Evolutionary conservation across 2,888 invertebrate genomes (phyloP), one percentile per base, ranked within the genome.

Genomic region (Folsomia candida): DNA sequence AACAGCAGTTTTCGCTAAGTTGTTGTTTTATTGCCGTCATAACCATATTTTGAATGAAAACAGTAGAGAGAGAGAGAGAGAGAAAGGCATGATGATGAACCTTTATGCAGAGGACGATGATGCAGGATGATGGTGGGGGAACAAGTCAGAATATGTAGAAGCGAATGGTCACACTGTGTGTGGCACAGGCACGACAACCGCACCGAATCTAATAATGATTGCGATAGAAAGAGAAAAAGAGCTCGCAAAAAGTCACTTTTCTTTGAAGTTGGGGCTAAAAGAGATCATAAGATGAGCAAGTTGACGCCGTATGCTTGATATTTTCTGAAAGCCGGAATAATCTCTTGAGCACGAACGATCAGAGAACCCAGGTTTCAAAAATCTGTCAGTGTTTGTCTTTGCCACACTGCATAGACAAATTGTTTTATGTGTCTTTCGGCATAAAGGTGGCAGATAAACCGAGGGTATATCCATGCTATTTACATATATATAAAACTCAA

Each of bases 261-360:
- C 47, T 11, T 18, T 18, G 47, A 47, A 47, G 47, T 47, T 47
- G 47, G 47, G 9, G 47, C 47, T 18, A 47, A n/a, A n/a, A n/a
- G n/a, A n/a, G 9, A 47, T 18, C 47, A 47, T 47, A 18, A 47
- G 18, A 47, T 47, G 47, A 47, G 9, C 47, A 9, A 47, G 47
- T 47, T 18, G 47, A 18, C 9, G 18, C 47, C 9, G 47, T n/a
- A n/a, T n/a, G 47, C 47, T 11, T n/a, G n/a, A n/a, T n/a, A n/a
- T n/a, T n/a, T n/a, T n/a, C n/a, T 47, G 9, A 47, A 18, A 47
- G 9, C 47, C 9, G 18, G 9, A 6, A 18, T 27, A 51, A 64
- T 20, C 65, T 61, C 67, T 70, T 67, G 67, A 70, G 70, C 70
- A 70, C 70, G 70, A 70, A 51, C 67, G 54, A 57, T 65, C 26